Evolutionary conservation across 2,113 vertebrate species (phyloP), one percentile per base, ranked within the genome.

Genomic region (Toxotes chatareus): DNA sequence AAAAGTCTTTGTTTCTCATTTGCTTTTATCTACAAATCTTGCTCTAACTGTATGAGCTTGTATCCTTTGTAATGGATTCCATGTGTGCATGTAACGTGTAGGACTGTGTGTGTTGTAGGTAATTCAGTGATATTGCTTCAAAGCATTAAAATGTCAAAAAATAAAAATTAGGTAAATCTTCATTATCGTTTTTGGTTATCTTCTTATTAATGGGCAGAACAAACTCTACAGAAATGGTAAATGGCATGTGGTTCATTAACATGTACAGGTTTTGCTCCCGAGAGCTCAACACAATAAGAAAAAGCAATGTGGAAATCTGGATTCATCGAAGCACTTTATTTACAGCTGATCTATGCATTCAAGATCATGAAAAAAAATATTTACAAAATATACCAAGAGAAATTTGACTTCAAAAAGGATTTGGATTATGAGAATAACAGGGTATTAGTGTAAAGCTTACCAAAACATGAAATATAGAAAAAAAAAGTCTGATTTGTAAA

Each of bases 271-370:
- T 46, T 63, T 57, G n/a, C 23, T 63, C 3, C 5, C 27, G 0
- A n/a, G 12, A 46, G n/a, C 11, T 8, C 2, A 59, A 19, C 13
- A 63, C 7, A 49, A 7, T 12, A 40, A 34, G 11, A 83, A 71
- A 10, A 59, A 31, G 12, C 17, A 62, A 72, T 19, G 14, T 67
- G 49, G 49, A 77, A 71, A 67, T 64, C 16, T 27, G 10, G 64
- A 72, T 76, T 82, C 32, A 60, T n/a, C 74, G 34, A 81, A 77
- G 76, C 14, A 34, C 42, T 91, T 92, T 90, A 93, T 93, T 93
- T 91, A 92, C 86, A 93, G 46, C 60, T 68, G 40, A 81, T 79
- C 46, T 53, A 63, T 66, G 23, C n/a, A 55, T 65, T 77, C 16
- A 76, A 71, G 36, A 73, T 57, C 44, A 60, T 60, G 32, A 65